Evolutionary conservation across 2,888 invertebrate species (phyloP).

Genomic region (Brenthis hecate): DNA sequence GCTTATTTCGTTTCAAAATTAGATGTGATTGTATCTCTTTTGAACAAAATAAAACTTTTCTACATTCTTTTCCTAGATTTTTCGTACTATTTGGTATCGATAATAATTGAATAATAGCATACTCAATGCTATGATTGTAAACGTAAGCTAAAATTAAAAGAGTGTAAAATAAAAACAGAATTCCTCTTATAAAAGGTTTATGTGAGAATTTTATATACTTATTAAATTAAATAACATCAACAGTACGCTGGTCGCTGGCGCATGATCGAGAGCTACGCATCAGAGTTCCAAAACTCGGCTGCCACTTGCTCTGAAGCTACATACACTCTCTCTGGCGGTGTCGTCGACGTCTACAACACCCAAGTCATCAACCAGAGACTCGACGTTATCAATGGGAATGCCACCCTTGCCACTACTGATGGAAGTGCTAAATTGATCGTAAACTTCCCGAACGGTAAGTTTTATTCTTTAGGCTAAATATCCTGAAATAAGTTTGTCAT

Average conservation of each 20-base stretch:
- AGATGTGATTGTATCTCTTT: no score
- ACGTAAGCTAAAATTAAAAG: no score
- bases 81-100: constrained; percentile 9
- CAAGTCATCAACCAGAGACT: constrained; percentile 55
- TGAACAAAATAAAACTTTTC: neutral
- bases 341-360: constrained; percentile 54
- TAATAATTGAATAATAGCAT: no score
- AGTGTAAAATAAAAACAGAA: no score
- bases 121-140: no score
- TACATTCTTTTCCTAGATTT: no score
- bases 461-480: neutral
- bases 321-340: constrained; percentile 48
- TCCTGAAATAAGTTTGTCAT: neutral
- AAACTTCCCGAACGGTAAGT: constrained; percentile 76
- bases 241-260: constrained; percentile 58
- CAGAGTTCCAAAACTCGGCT: constrained; percentile 50
- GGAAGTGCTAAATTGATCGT: constrained; percentile 82
- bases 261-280: constrained; percentile 57
- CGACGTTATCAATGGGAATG: constrained; percentile 51
- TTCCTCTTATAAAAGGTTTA: no score
- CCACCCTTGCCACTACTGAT: constrained; percentile 75
- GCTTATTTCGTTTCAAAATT: no score
- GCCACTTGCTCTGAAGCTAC: constrained; percentile 58
- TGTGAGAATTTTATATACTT: no score
- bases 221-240: constrained; percentile 9